These are phyloP conservation scores for Synanthedon andrenaeformis DNA, from an alignment of 2,888 invertebrate genomes.

Conservation along the genomic window DNA sequence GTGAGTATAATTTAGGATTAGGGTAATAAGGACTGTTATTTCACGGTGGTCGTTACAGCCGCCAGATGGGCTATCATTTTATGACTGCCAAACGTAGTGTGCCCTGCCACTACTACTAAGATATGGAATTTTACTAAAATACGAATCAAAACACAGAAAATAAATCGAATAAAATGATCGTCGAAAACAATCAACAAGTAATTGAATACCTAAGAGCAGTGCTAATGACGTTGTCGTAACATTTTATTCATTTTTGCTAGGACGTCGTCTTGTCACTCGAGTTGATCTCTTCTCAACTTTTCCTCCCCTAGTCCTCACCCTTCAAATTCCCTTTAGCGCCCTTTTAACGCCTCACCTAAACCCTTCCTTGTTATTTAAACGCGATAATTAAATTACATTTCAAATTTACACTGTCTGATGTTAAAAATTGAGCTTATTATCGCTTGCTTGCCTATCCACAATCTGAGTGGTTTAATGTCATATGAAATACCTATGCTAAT, in stretches of 20 bases:
- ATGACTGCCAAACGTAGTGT: too few relatives aligned
- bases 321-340: constrained; percentile 32
- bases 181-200: too few relatives aligned
- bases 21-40: too few relatives aligned
- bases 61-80: too few relatives aligned
- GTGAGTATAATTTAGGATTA: too few relatives aligned
- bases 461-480: too few relatives aligned
- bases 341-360: constrained; percentile 42
- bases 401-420: constrained; percentile 34
- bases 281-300: constrained; percentile 32
- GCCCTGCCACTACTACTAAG: too few relatives aligned
- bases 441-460: constrained; percentile 12
- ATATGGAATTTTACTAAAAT: too few relatives aligned
- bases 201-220: neutral
- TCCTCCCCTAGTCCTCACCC: constrained; percentile 36
- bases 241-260: neutral
- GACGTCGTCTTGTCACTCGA: constrained; percentile 12
- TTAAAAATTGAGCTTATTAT: constrained; percentile 31
- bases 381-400: constrained; percentile 41
- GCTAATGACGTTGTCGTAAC: neutral
- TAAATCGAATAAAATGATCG: too few relatives aligned
- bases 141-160: too few relatives aligned
- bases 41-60: too few relatives aligned
- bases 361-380: constrained; percentile 42
- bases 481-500: too few relatives aligned